Percentiles rank a stretch among this genome's conserved stretches.
Conservation (phyloP, 2,113 vertebrate genomes). For the Thinocorus orbignyianus region DNA sequence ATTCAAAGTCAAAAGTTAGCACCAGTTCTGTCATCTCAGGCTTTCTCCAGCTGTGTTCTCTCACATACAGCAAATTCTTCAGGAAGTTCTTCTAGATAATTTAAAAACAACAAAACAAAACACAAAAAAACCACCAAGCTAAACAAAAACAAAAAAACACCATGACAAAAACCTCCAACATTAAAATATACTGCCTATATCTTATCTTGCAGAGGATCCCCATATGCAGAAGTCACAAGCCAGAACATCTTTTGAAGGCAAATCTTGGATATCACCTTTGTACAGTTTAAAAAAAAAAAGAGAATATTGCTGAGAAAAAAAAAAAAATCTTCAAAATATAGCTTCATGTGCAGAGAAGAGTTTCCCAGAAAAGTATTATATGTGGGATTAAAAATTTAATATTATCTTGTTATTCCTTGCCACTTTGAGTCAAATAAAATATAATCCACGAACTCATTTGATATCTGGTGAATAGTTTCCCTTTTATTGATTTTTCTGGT, state of each 20-base stretch:
- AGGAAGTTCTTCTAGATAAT: background rate
- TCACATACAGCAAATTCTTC: background rate
- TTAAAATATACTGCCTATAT: background rate
- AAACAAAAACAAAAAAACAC: background rate
- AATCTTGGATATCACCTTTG: background rate
- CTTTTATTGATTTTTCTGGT: slow-evolving; percentile 31
- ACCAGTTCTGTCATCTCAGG: background rate
- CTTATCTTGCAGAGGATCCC: background rate
- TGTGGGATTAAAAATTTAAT: slow-evolving; percentile 34
- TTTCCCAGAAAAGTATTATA: slow-evolving; percentile 36
- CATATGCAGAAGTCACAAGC: background rate
- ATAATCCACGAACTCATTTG: slow-evolving; percentile 36
- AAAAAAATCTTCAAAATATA: background rate
- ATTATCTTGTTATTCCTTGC: slow-evolving; percentile 49
- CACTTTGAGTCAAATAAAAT: slow-evolving; percentile 42
- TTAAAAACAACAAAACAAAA: background rate
- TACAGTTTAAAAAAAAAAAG: background rate
- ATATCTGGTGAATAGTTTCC: slow-evolving; percentile 30
- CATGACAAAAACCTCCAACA: background rate
- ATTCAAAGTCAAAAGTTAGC: background rate
- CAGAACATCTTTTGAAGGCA: background rate
- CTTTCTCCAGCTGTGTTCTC: background rate
- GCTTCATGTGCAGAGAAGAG: background rate
- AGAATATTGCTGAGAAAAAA: background rate
- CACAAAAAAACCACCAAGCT: too few relatives aligned